Conservation (phyloP, 2,888 invertebrate genomes). For the Cheilosia vulpina region DNA sequence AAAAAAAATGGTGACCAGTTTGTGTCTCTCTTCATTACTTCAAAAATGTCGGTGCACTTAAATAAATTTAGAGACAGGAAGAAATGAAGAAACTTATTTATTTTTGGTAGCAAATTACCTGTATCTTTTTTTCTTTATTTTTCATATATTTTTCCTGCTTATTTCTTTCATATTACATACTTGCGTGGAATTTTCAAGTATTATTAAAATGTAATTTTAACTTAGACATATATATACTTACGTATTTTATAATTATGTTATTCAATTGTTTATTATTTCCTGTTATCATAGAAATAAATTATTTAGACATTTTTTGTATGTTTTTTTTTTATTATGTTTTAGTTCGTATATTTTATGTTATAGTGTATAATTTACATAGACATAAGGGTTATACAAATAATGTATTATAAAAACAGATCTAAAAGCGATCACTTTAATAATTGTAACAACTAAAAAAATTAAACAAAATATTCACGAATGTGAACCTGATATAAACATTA, state of each 20-base stretch:
- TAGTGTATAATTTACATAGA: constrained; percentile 37
- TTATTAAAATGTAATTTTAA: constrained; percentile 57
- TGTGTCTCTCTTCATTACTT: not conserved
- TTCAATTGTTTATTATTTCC: constrained; percentile 3
- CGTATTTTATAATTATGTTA: constrained; percentile 25
- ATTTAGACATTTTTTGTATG: constrained; percentile 28
- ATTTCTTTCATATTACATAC: constrained; percentile 11
- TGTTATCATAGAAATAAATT: constrained; percentile 15
- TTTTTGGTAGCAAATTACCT: not conserved
- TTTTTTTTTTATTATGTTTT: constrained; percentile 34
- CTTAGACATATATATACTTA: constrained; percentile 15
- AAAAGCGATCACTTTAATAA: constrained; percentile 34
- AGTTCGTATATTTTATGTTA: constrained; percentile 25
- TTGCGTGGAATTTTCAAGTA: constrained; percentile 57
- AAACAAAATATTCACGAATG: not conserved
- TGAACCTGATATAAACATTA: constrained; percentile 13
- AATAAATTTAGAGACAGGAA: not conserved
- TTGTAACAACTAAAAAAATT: constrained; percentile 6
- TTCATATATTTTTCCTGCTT: constrained; percentile 7
- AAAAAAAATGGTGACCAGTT: constrained; percentile 2
- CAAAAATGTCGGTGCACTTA: constrained; percentile 8
- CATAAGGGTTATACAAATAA: constrained; percentile 47
- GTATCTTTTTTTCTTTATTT: not conserved
- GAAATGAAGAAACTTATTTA: constrained; percentile 8
- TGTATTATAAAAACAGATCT: constrained; percentile 21